A percentile compares a stretch with the other conserved stretches of the same genome.
Conservation (phyloP, 2,888 invertebrate genomes). For the Mythimna loreyi region DNA sequence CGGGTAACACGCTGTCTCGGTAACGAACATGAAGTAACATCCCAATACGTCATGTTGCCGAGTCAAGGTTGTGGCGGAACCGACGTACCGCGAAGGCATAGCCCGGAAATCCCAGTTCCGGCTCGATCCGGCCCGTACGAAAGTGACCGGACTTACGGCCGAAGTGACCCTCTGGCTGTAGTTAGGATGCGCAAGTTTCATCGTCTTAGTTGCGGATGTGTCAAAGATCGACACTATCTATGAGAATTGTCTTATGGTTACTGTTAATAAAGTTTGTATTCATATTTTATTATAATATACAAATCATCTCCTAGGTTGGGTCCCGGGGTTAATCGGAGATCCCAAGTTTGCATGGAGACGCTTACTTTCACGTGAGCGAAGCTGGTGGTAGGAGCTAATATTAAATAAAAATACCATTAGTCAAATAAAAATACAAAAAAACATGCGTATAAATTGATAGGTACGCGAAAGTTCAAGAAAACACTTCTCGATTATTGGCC, state of each 20-base stretch:
- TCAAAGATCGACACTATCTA: background rate
- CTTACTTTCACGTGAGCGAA: no score
- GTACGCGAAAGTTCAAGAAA: background rate
- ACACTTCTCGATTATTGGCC: background rate
- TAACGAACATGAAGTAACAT: background rate
- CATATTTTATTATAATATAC: no score
- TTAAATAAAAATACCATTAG: no score
- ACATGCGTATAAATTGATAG: no score
- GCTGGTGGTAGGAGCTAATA: no score
- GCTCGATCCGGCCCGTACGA: conserved; percentile 31
- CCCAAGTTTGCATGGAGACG: no score
- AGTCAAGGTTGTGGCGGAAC: conserved; percentile 43
- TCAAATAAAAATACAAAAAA: background rate
- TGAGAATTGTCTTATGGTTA: background rate
- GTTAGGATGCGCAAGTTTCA: background rate
- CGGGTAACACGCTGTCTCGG: background rate
- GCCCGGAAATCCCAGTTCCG: conserved; percentile 65
- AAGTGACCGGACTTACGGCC: conserved; percentile 39
- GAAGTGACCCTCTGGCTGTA: conserved; percentile 3
- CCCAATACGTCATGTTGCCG: conserved; percentile 22
- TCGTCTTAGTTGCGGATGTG: conserved; percentile 1
- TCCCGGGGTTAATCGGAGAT: no score
- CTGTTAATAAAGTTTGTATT: no score
- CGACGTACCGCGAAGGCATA: conserved; percentile 47
- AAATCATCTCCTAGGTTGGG: no score